Evolutionary conservation across 2,113 vertebrate species (phyloP), one percentile per base, ranked within the genome.

Genomic region (Sander vitreus): DNA sequence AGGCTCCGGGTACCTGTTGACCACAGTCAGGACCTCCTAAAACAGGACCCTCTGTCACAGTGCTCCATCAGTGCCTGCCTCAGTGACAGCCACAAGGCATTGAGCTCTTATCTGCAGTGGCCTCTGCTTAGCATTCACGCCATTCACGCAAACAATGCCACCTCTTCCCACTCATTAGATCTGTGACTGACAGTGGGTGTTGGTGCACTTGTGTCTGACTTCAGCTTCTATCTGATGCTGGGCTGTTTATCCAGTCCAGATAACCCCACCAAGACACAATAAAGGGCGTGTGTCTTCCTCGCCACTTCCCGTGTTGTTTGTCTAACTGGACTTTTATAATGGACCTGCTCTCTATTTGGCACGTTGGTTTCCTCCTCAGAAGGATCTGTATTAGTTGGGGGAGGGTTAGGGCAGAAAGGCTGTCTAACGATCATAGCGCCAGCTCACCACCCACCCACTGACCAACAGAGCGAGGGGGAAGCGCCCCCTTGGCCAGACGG

Each of bases 161-260:
- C 88, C 92, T 91, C 94, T 95, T 95, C 91, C 95, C 91, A 89
- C 85, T 89, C 91, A 91, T 75, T 92, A 88, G 78, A 65, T 80
- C 86, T 90, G 83, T 94, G 95, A 95, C 86, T 94, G 94, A 95
- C 94, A 92, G 93, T 92, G 95, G 95, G 94, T 90, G 95, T 95
- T 92, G 93, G 93, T 91, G 90, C 88, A 86, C 95, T 95, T 93
- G 95, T 94, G 92, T 94, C 93, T 88, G 88, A 90, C 94, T 94
- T 95, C 83, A 91, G 89, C 88, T 92, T 90, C 92, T 93, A 91
- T 93, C 93, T 93, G 90, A 86, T 79, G 51, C 88, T 54, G 74
- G 83, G 80, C 84, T 95, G 95, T 96, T 96, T 96, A 92, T 95
- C 93, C 94, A 96, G 94, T 81, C 93, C 81, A 84, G 86, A 94